A percentile compares a stretch with the other conserved stretches of the same genome.
Evolutionary conservation across 2,888 invertebrate species (phyloP).

Genomic region (Acrobeloides nanus): DNA sequence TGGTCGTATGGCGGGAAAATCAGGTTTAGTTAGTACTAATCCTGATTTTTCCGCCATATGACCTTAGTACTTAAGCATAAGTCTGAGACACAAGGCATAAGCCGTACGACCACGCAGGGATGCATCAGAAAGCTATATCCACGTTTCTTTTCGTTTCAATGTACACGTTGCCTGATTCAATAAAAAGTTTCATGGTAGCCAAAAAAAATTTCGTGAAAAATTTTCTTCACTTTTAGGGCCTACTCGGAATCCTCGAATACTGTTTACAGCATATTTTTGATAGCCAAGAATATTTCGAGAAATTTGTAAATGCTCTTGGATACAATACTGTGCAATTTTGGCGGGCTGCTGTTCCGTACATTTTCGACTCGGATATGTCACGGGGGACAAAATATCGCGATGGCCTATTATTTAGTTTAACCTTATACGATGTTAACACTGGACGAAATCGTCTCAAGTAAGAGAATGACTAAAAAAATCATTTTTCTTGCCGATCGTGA

Average conservation of each 20-base stretch:
- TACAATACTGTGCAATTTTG: constrained; percentile 41
- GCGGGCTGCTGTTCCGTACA: constrained; percentile 39
- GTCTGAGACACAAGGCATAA: too few species aligned
- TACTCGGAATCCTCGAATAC: constrained; percentile 43
- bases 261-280: constrained; percentile 44
- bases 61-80: too few species aligned
- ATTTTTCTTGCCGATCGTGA: too few species aligned
- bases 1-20: too few species aligned
- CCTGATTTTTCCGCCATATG: too few species aligned
- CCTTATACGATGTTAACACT: constrained; percentile 52
- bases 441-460: constrained; percentile 48
- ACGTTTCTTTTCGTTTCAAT: too few species aligned
- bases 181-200: too few species aligned
- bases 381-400: constrained; percentile 50
- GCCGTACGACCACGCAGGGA: too few species aligned
- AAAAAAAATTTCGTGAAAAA: background rate
- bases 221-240: constrained; percentile 28
- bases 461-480: constrained; percentile 9
- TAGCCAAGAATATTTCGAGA: constrained; percentile 37
- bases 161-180: too few species aligned
- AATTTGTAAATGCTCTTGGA: constrained; percentile 38
- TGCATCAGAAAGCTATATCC: too few species aligned
- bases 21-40: too few species aligned
- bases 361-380: constrained; percentile 50
- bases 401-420: constrained; percentile 46